Evolutionary conservation across 1,140 invertebrate species (phyloP).

Genomic region (Sinonovacula constricta): DNA sequence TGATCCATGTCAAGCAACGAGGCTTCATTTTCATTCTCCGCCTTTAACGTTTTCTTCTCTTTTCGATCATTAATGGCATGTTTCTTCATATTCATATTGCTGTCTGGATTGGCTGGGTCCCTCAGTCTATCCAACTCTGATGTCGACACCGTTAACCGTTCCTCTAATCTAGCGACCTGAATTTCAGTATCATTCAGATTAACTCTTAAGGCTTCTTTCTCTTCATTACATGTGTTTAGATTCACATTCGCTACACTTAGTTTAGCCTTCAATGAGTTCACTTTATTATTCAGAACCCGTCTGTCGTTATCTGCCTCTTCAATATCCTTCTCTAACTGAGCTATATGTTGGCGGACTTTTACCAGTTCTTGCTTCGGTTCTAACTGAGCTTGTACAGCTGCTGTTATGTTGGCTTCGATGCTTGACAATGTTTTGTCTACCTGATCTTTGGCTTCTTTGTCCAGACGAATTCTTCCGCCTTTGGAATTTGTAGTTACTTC

Average conservation of each 20-base stretch:
- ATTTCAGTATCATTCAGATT: slow-evolving; percentile 41
- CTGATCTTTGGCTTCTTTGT: too few relatives aligned
- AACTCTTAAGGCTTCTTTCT: slow-evolving; percentile 35
- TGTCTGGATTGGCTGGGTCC: slow-evolving; percentile 48
- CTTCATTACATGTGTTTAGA: slow-evolving; percentile 34
- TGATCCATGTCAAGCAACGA: slow-evolving; percentile 6
- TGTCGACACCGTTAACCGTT: slow-evolving; percentile 23
- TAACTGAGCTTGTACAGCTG: too few relatives aligned
- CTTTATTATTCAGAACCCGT: slow-evolving; percentile 12
- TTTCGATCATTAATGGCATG: slow-evolving; percentile 42
- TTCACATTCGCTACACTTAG: slow-evolving; percentile 29
- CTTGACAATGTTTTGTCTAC: too few relatives aligned
- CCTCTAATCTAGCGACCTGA: slow-evolving; percentile 41
- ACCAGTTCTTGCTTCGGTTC: slow-evolving; percentile 29
- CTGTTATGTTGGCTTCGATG: slow-evolving; percentile 25
- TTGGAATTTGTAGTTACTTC: too few relatives aligned
- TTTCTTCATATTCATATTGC: slow-evolving; percentile 32
- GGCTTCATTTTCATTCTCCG: slow-evolving; percentile 19
- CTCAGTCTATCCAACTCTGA: slow-evolving; percentile 34
- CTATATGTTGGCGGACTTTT: slow-evolving; percentile 27
- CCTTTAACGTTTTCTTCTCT: slow-evolving; percentile 43
- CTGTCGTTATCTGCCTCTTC: slow-evolving; percentile 18
- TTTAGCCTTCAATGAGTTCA: slow-evolving; percentile 30
- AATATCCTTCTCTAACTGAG: slow-evolving; percentile 30
- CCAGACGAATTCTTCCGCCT: too few relatives aligned